Percentiles rank a stretch among this genome's conserved stretches.
Evolutionary conservation across 2,113 vertebrate species (phyloP).

Genomic region (Percopsis transmontana): DNA sequence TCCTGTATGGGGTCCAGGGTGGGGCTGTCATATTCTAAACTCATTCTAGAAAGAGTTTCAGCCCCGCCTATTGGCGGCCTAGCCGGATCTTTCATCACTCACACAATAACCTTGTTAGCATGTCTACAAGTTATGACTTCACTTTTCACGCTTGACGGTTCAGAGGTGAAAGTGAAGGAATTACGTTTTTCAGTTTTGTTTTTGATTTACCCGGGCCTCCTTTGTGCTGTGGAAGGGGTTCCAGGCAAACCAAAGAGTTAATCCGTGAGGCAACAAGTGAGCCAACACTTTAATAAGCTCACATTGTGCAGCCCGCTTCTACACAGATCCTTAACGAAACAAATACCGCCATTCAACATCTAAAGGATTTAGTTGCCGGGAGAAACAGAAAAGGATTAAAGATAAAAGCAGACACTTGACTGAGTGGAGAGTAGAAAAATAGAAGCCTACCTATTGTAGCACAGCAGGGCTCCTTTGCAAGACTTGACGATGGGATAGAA

Average conservation of each 20-base stretch:
- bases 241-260: constrained; percentile 18
- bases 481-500: not conserved
- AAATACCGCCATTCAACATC: constrained; percentile 24
- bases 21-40: constrained; percentile 52
- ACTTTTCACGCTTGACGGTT: constrained; percentile 26
- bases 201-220: not conserved
- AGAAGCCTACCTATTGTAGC: not conserved
- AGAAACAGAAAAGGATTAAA: constrained; percentile 38
- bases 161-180: constrained; percentile 31
- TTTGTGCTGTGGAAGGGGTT: not conserved
- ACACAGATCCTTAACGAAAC: constrained; percentile 41
- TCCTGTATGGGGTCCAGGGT: constrained; percentile 39
- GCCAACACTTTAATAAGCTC: constrained; percentile 37
- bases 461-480: not conserved
- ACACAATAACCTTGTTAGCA: constrained; percentile 48
- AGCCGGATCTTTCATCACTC: constrained; percentile 38
- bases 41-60: constrained; percentile 32
- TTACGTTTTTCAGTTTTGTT: constrained; percentile 19
- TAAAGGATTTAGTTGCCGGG: not conserved
- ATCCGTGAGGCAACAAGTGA: constrained; percentile 32
- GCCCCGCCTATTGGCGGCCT: constrained; percentile 14
- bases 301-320: constrained; percentile 32
- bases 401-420: constrained; percentile 24
- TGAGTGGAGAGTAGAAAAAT: constrained; percentile 7
- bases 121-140: constrained; percentile 41